Conservation (phyloP, 2,888 invertebrate species). For the Coleophora flavipennella region DNA sequence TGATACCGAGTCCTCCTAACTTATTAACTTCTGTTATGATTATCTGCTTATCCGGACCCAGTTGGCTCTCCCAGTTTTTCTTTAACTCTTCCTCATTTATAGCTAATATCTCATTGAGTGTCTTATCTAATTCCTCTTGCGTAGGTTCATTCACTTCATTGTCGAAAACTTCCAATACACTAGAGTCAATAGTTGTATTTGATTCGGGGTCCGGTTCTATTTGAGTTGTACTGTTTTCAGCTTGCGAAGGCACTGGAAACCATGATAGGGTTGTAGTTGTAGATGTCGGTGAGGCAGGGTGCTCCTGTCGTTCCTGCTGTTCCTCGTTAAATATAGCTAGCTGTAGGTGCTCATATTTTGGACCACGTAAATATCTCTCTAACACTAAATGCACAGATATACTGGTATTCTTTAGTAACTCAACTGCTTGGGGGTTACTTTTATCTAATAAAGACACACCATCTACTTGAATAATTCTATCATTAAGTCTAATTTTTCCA, state of each 20-base stretch:
- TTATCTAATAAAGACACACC: slow-evolving; percentile 90
- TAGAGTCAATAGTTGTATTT: slow-evolving; percentile 85
- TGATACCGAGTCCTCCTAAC: slow-evolving; percentile 95
- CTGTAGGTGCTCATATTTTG: slow-evolving; percentile 93
- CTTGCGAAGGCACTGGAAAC: slow-evolving; percentile 84
- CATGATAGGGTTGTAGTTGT: slow-evolving; percentile 88
- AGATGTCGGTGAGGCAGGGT: slow-evolving; percentile 78
- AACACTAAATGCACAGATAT: slow-evolving; percentile 90
- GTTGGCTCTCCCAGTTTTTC: slow-evolving; percentile 84
- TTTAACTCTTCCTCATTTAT: slow-evolving; percentile 76
- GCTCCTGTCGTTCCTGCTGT: slow-evolving; percentile 22
- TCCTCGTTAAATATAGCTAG: slow-evolving; percentile 81
- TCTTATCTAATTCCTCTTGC: slow-evolving; percentile 60
- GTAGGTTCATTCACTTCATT: slow-evolving; percentile 61
- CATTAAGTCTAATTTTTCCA: slow-evolving; percentile 93
- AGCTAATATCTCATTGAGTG: slow-evolving; percentile 73
- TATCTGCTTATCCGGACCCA: slow-evolving; percentile 88
- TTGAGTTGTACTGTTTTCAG: slow-evolving; percentile 69
- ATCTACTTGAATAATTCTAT: slow-evolving; percentile 97
- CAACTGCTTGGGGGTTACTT: slow-evolving; percentile 97
- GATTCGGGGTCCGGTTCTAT: slow-evolving; percentile 87
- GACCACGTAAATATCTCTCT: slow-evolving; percentile 93
- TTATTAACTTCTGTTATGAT: slow-evolving; percentile 94
- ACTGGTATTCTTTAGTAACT: slow-evolving; percentile 93
- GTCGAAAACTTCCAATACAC: slow-evolving; percentile 73